A percentile compares a stretch with the other conserved stretches of the same genome.
phyloP scores from a whole-genome alignment of 1,140 invertebrate genomes.

The Brachionus koreanus region DNA sequence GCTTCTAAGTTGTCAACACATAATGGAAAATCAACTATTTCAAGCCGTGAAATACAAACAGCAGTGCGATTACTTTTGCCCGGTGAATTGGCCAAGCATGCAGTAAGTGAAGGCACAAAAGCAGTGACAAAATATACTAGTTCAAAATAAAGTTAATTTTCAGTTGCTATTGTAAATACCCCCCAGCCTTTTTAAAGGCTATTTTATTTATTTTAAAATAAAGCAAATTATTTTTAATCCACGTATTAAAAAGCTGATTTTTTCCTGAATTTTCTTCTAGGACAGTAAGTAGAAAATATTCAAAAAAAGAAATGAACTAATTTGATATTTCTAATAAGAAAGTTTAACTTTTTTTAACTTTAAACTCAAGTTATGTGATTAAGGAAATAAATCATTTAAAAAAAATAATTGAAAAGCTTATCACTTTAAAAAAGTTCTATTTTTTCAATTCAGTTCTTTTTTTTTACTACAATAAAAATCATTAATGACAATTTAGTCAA shows the following conservation, averaged over 20 bases:
- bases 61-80: slow-evolving; percentile 64
- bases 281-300: background rate
- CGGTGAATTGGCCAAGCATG: slow-evolving; percentile 66
- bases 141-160: slow-evolving; percentile 57
- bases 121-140: slow-evolving; percentile 64
- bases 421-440: no score
- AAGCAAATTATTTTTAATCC: background rate
- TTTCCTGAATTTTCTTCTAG: no score
- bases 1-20: slow-evolving; percentile 54
- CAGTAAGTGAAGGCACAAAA: slow-evolving; percentile 63
- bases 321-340: no score
- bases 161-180: background rate
- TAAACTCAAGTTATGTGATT: no score
- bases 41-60: slow-evolving; percentile 65
- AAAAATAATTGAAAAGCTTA: no score
- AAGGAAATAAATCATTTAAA: no score
- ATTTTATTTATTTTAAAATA: background rate
- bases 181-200: slow-evolving; percentile 38
- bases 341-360: no score
- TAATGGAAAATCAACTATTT: slow-evolving; percentile 60
- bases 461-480: no score
- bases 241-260: background rate
- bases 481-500: no score
- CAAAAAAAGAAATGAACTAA: background rate
- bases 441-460: no score